phyloP scores from a whole-genome alignment of 2,888 invertebrate genomes.

The Lithosia quadra region DNA sequence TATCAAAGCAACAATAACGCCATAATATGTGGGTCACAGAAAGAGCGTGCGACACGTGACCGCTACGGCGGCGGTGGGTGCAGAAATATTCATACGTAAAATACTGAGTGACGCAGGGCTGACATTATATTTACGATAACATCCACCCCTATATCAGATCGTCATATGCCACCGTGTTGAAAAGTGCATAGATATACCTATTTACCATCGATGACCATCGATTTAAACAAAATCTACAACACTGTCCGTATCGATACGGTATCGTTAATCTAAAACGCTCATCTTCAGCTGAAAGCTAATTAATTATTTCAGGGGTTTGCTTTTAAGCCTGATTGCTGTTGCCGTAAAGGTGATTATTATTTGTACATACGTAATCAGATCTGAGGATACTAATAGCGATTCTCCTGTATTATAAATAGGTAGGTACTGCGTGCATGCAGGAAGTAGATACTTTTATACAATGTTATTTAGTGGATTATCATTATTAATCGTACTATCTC shows the following conservation, averaged over 20 bases:
- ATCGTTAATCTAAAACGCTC: background rate
- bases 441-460: background rate
- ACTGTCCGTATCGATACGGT: background rate
- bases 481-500: no score
- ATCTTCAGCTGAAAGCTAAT: background rate
- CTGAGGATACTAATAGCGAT: background rate
- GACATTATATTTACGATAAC: background rate
- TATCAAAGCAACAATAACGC: slow-evolving; percentile 2
- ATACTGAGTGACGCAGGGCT: background rate
- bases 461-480: no score
- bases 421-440: background rate
- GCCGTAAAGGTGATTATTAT: background rate
- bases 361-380: background rate
- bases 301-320: background rate
- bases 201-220: background rate
- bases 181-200: background rate
- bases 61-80: background rate
- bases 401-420: background rate
- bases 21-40: slow-evolving; percentile 25
- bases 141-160: background rate
- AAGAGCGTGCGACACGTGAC: slow-evolving; percentile 10
- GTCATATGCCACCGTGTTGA: background rate
- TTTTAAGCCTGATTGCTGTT: background rate
- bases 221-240: background rate
- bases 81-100: background rate